Evolutionary conservation across 2,888 invertebrate species (phyloP).

Genomic region (Myopa tessellatipennis): DNA sequence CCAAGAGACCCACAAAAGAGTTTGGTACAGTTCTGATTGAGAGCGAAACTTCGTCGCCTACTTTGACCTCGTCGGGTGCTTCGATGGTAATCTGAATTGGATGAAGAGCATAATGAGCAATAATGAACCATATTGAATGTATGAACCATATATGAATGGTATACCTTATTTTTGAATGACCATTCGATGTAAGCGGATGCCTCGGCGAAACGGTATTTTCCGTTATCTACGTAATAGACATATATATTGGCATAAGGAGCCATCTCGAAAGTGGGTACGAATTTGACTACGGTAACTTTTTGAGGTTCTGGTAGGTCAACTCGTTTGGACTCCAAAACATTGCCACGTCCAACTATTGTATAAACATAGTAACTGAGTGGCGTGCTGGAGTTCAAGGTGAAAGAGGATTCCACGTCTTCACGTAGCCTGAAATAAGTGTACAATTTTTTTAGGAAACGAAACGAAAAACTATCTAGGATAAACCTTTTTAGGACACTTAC

Average conservation of each 20-base stretch:
- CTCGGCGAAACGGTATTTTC: slow-evolving; percentile 77
- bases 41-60: slow-evolving; percentile 82
- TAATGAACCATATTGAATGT: background rate
- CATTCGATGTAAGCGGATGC: slow-evolving; percentile 7
- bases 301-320: slow-evolving; percentile 70
- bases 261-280: slow-evolving; percentile 80
- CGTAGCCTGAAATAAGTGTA: slow-evolving; percentile 63
- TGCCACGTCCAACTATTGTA: slow-evolving; percentile 84
- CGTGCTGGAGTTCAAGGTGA: slow-evolving; percentile 80
- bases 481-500: slow-evolving; percentile 41
- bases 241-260: slow-evolving; percentile 84
- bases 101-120: background rate
- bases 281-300: slow-evolving; percentile 69
- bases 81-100: slow-evolving; percentile 74
- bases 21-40: slow-evolving; percentile 85
- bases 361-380: slow-evolving; percentile 81
- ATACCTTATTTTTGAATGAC: slow-evolving; percentile 21
- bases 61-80: slow-evolving; percentile 77
- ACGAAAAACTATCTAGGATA: too few species aligned
- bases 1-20: slow-evolving; percentile 87
- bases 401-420: slow-evolving; percentile 78
- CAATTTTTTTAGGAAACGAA: slow-evolving; percentile 22
- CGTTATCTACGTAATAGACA: slow-evolving; percentile 80
- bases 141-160: too few species aligned
- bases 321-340: slow-evolving; percentile 82